Evolutionary conservation across 2,888 invertebrate species (phyloP).

Genomic region (Tigriopus californicus): DNA sequence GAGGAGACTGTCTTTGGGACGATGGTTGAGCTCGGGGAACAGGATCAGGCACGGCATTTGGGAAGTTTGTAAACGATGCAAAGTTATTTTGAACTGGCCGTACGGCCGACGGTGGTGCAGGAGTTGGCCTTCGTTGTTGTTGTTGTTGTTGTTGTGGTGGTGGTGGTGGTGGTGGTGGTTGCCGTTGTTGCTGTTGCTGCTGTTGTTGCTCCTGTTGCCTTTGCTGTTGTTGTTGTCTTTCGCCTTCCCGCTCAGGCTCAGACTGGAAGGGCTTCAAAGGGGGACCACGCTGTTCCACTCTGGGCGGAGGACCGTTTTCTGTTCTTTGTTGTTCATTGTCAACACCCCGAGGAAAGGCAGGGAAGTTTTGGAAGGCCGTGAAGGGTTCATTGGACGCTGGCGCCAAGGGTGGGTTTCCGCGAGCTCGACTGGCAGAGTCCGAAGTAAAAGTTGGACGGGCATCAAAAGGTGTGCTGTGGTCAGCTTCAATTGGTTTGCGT

Average conservation of each 20-base stretch:
- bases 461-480: not conserved
- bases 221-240: not conserved
- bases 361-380: constrained; percentile 15
- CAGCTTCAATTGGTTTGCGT: not conserved
- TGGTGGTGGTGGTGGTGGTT: not conserved
- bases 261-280: not conserved
- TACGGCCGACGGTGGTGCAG: no score
- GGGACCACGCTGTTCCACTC: not conserved
- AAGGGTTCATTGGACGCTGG: not conserved
- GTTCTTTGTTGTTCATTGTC: not conserved
- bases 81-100: not conserved
- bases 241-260: not conserved
- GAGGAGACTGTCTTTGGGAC: not conserved
- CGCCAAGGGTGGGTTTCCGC: not conserved
- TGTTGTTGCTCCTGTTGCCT: not conserved
- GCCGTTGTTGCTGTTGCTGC: not conserved
- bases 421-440: not conserved
- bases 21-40: not conserved
- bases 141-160: not conserved
- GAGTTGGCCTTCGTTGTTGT: not conserved
- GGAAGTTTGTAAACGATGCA: not conserved
- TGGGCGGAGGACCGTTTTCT: not conserved
- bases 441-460: not conserved
- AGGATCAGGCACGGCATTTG: not conserved
- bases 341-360: constrained; percentile 6